Evolutionary conservation across 1,140 invertebrate genomes (phyloP).

Genomic region (Scaptodrosophila lebanonensis): DNA sequence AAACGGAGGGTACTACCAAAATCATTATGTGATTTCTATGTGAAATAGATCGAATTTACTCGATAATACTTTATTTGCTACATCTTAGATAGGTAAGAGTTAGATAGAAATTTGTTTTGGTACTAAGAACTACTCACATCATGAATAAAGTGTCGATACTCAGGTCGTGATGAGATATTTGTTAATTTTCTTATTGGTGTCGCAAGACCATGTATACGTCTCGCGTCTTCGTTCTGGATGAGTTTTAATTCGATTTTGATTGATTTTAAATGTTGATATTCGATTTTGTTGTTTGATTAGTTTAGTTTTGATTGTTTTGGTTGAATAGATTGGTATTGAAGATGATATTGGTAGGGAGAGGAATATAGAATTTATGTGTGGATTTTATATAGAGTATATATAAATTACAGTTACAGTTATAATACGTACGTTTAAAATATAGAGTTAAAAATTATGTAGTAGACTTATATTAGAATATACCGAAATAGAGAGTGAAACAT

Average conservation of each 20-base stretch:
- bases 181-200: conserved; percentile 77
- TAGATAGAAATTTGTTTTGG: conserved; percentile 38
- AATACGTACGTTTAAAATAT: neutral
- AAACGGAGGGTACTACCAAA: no score
- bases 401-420: conserved; percentile 11
- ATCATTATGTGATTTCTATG: no score
- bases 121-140: conserved; percentile 77
- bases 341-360: conserved; percentile 58
- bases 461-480: conserved; percentile 16
- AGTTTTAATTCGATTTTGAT: conserved; percentile 52
- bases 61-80: no score
- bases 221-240: conserved; percentile 77
- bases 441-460: conserved; percentile 3
- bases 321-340: conserved; percentile 51
- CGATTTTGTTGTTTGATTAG: conserved; percentile 36
- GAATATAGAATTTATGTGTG: conserved; percentile 71
- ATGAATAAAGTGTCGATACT: conserved; percentile 77
- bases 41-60: no score
- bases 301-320: conserved; percentile 38
- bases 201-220: conserved; percentile 77
- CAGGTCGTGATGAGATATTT: conserved; percentile 77
- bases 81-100: no score
- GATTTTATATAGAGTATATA: conserved; percentile 35
- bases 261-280: conserved; percentile 38
- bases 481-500: conserved; percentile 39